Evolutionary conservation across 2,888 invertebrate species (phyloP).

Genomic region (Lepidochitona cinerea): DNA sequence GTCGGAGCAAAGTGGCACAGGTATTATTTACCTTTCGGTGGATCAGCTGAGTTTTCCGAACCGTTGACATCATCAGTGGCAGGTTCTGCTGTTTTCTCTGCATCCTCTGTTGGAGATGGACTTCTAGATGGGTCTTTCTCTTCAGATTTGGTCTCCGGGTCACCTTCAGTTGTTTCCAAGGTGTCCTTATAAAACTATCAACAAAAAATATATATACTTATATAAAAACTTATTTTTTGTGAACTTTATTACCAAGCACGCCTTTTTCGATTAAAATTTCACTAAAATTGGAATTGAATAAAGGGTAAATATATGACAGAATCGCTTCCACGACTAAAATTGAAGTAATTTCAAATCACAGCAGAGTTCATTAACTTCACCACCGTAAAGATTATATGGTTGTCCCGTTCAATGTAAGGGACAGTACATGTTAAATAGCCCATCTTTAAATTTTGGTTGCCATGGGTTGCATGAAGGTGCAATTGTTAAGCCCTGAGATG

Average conservation of each 20-base stretch:
- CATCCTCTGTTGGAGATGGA: neutral
- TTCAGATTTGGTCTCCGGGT: constrained; percentile 19
- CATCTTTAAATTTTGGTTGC: neutral
- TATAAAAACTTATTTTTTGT: neutral
- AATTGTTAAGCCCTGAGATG: neutral
- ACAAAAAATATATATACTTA: neutral
- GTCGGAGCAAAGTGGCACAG: too few relatives aligned
- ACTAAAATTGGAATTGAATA: too few relatives aligned
- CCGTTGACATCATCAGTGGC: neutral
- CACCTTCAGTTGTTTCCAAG: constrained; percentile 77
- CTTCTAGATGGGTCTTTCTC: constrained; percentile 4
- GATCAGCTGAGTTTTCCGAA: neutral
- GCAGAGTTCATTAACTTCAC: too few relatives aligned
- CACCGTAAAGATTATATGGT: too few relatives aligned
- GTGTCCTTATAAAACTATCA: constrained; percentile 91
- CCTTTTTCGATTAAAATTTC: too few relatives aligned
- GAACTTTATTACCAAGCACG: neutral
- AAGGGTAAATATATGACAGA: too few relatives aligned
- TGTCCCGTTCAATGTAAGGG: too few relatives aligned
- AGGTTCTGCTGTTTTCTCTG: neutral
- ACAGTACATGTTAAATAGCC: too few relatives aligned
- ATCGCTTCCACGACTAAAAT: too few relatives aligned
- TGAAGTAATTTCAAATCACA: too few relatives aligned
- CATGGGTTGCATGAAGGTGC: neutral
- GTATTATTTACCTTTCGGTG: neutral